phyloP scores from a whole-genome alignment of 2,888 invertebrate species.

The Netelia melanura region DNA sequence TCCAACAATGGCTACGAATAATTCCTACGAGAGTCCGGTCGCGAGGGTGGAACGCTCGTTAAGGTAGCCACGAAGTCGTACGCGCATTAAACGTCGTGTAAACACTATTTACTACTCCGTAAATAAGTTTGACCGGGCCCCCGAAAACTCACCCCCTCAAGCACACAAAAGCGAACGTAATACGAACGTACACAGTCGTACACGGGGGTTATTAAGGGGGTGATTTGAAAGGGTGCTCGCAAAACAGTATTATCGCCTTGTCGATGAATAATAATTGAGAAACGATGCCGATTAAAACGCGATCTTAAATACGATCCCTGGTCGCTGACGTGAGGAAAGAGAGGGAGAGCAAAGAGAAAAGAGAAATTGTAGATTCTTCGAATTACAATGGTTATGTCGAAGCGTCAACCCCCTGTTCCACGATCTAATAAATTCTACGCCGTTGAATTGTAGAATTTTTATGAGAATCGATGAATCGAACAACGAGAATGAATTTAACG shows the following conservation, averaged over 20 bases:
- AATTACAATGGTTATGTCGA: conserved; percentile 49
- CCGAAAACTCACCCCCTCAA: conserved; percentile 2
- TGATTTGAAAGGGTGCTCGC: conserved; percentile 26
- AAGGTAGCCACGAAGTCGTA: conserved; percentile 75
- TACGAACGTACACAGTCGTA: conserved; percentile 28
- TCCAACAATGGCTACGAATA: conserved; percentile 63
- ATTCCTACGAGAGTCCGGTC: conserved; percentile 48
- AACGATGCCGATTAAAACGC: conserved; percentile 64
- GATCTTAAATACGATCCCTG: conserved; percentile 45
- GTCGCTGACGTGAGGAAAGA: background rate
- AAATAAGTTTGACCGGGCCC: conserved; percentile 76
- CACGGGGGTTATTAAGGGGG: conserved; percentile 46
- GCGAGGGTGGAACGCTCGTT: conserved; percentile 72
- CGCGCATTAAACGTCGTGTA: conserved; percentile 77
- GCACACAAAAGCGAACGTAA: conserved; percentile 8
- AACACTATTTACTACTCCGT: conserved; percentile 79
- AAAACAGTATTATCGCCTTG: conserved; percentile 61
- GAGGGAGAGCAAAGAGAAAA: background rate
- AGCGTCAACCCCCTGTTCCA: background rate
- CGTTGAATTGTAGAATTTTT: conserved; percentile 49
- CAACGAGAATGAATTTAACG: conserved; percentile 63
- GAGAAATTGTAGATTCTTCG: conserved; percentile 41
- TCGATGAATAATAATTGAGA: conserved; percentile 60
- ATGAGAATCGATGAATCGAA: conserved; percentile 58
- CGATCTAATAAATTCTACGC: conserved; percentile 31